Evolutionary conservation across 2,113 vertebrate genomes (phyloP).

Genomic region (Paralichthys olivaceus): DNA sequence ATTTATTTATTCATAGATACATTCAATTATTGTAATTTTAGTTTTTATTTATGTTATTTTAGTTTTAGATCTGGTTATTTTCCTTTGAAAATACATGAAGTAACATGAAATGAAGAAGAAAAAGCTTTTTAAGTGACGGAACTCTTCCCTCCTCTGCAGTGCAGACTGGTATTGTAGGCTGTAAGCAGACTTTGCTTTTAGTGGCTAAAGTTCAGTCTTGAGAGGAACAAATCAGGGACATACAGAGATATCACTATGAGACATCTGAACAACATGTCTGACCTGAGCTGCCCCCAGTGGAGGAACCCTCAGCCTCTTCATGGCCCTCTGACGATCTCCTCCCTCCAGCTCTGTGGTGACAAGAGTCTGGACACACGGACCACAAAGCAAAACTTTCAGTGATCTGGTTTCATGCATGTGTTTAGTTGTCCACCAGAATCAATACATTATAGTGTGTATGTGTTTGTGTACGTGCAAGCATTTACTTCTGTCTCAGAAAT

Average conservation of each 20-base stretch:
- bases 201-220: too few relatives aligned
- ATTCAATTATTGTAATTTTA: too few relatives aligned
- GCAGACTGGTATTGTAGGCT: too few relatives aligned
- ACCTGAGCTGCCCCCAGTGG: slow-evolving; percentile 98
- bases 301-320: slow-evolving; percentile 97
- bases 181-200: too few relatives aligned
- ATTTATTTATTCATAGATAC: too few relatives aligned
- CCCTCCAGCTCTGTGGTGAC: slow-evolving; percentile 97
- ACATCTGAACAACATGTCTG: slow-evolving; percentile 43
- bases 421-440: background rate
- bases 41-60: too few relatives aligned
- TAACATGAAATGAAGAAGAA: too few relatives aligned
- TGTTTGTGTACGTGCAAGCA: background rate
- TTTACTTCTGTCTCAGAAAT: slow-evolving; percentile 98
- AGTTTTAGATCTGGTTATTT: too few relatives aligned
- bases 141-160: too few relatives aligned
- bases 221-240: background rate
- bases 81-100: too few relatives aligned
- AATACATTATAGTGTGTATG: background rate
- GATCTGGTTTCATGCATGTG: background rate
- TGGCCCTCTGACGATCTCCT: slow-evolving; percentile 97
- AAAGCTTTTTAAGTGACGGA: too few relatives aligned
- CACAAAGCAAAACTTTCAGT: background rate
- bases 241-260: background rate
- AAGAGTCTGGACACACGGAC: slow-evolving; percentile 83